phyloP scores from a whole-genome alignment of 2,113 vertebrate species.

The Periophthalmodon schlosseri region DNA sequence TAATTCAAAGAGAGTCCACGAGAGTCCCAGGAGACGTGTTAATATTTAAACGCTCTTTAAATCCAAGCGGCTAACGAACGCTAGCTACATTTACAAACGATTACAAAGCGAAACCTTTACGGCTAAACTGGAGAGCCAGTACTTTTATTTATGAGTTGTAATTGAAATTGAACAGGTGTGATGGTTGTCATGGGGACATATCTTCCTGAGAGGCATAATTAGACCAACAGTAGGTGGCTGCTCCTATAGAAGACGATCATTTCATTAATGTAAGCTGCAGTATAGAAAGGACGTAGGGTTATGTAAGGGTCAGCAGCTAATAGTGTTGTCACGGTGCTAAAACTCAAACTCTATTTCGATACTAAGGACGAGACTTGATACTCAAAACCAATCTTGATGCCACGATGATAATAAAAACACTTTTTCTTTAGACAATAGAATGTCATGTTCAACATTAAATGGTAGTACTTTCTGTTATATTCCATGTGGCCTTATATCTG shows the following conservation, averaged over 20 bases:
- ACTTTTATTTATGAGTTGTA: background rate
- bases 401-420: too few species aligned
- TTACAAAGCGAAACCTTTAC: constrained; percentile 39
- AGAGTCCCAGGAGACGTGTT: constrained; percentile 61
- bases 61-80: constrained; percentile 22
- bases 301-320: background rate
- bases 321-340: too few species aligned
- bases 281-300: constrained; percentile 5
- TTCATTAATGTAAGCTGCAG: constrained; percentile 47
- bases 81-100: background rate
- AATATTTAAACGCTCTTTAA: constrained; percentile 74
- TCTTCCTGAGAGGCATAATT: constrained; percentile 52
- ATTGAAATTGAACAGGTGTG: constrained; percentile 30
- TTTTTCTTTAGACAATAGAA: too few species aligned
- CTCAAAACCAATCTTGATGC: too few species aligned
- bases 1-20: constrained; percentile 42
- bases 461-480: too few species aligned
- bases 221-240: constrained; percentile 47
- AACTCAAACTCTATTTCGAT: too few species aligned
- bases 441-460: too few species aligned
- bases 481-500: too few species aligned
- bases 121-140: background rate
- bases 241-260: constrained; percentile 47
- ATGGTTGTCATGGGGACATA: constrained; percentile 6
- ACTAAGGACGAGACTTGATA: too few species aligned